Conservation (phyloP, 2,113 vertebrate species). For the Cavia aperea region DNA sequence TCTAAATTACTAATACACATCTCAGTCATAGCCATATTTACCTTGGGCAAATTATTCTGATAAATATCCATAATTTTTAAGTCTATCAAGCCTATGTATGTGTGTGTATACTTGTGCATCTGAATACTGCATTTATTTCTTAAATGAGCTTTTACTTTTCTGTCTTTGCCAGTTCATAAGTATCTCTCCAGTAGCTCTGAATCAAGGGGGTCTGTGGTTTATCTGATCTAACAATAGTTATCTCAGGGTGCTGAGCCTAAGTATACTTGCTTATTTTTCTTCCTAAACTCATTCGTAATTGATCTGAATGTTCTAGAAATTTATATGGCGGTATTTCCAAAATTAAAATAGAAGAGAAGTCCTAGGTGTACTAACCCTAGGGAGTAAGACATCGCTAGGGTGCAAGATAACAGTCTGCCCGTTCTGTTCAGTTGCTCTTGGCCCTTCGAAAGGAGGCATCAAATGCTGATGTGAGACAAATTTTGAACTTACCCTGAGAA, state of each 20-base stretch:
- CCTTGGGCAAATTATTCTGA: background rate
- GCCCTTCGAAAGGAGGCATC: background rate
- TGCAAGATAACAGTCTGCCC: background rate
- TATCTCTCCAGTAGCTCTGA: background rate
- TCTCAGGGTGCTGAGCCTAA: background rate
- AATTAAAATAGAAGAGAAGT: background rate
- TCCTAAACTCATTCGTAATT: background rate
- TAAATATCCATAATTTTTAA: background rate
- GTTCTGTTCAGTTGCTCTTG: background rate
- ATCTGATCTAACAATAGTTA: background rate
- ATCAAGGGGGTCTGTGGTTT: background rate
- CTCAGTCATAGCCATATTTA: background rate
- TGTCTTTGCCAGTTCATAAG: background rate
- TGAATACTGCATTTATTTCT: background rate
- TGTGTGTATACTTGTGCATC: background rate
- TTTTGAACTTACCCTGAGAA: background rate
- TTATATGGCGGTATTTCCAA: background rate
- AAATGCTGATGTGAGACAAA: background rate
- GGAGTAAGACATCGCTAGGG: background rate
- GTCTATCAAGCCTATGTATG: background rate
- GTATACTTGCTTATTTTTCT: background rate
- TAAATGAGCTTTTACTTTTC: background rate
- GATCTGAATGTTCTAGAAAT: background rate
- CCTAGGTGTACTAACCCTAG: background rate
- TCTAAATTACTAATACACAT: background rate